Base-by-base conservation (phyloP, 2,113 vertebrate species). In the Corvus cornix region DNA sequence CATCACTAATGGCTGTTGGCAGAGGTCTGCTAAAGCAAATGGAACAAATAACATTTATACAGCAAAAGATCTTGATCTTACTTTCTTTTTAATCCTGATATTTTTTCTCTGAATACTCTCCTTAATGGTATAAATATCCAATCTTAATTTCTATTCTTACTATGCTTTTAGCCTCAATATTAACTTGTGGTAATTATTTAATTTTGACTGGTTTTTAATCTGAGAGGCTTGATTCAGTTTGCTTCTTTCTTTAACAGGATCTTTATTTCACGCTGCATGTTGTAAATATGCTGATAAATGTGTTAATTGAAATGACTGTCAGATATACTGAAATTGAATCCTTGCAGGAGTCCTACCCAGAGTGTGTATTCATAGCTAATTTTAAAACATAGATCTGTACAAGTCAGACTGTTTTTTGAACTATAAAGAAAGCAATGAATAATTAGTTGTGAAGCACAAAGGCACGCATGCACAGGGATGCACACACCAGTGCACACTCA, bases 271-370 rank as follows among this genome's bases (percentile, higher is more conserved):
- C 35, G 4, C 85, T 92, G 73, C 60, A 78, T 84, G 68, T 51
- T 92, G 93, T 89, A 96, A 95, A 93, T 95, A 92, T 2, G 13
- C 73, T 92, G 85, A 95, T 81, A 92, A 96, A 92, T 81, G 93
- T 94, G 95, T 87, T 97, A 96, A 95, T 94, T 95, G 93, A 94
- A 96, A 93, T 73, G 79, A 92, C 64, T 96, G 90, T 94, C 85
- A 97, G 80, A 80, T 81, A 48, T 46, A 81, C 53, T 74, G 90
- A 93, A 96, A 95, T 87, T 84, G 17, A 92, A n/a, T 81, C 39
- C 87, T 95, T 93, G 78, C 86, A 90, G 72, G 85, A 93, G 85
- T 88, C 60, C 63, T 86, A 74, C 76, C 73, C 93, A 88, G 88
- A 35, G 89, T 81, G 55, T 63, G 24, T 78, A 48, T 90, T 75